Percentiles rank a stretch among this genome's conserved stretches.
Evolutionary conservation across 2,888 invertebrate species (phyloP).

Genomic region (Autographa gamma): DNA sequence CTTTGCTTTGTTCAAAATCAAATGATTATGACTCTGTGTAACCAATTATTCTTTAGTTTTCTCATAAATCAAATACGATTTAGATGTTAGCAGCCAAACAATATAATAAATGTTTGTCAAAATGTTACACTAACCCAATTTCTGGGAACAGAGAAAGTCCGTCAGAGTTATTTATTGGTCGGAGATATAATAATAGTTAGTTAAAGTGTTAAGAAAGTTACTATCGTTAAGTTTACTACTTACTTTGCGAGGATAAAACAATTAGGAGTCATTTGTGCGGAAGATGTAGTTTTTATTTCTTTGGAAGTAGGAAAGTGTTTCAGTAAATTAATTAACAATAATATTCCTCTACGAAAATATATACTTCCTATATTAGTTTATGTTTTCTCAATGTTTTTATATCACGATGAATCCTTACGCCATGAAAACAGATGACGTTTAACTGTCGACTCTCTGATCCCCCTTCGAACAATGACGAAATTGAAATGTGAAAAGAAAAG

Average conservation of each 20-base stretch:
- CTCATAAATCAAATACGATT: not conserved
- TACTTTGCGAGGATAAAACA: slow-evolving; percentile 6
- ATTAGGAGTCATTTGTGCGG: slow-evolving; percentile 7
- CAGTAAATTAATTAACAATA: not conserved
- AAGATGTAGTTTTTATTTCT: not conserved
- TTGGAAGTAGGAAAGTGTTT: not conserved
- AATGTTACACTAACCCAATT: not conserved
- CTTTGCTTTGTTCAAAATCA: not conserved
- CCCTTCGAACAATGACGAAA: slow-evolving; percentile 15
- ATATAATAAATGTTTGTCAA: not conserved
- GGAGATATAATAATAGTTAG: slow-evolving; percentile 30
- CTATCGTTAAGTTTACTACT: slow-evolving; percentile 8
- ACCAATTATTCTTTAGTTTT: too few relatives aligned
- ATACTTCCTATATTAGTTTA: not conserved
- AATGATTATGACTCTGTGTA: not conserved
- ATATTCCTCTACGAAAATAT: too few relatives aligned
- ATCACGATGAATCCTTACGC: not conserved
- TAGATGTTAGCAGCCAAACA: not conserved
- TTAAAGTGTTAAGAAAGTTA: slow-evolving; percentile 23
- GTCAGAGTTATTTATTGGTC: slow-evolving; percentile 21
- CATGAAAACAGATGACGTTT: not conserved
- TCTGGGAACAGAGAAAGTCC: slow-evolving; percentile 8
- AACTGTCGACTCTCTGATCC: slow-evolving; percentile 18
- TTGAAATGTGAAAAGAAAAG: slow-evolving; percentile 29
- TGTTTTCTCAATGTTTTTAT: not conserved